phyloP scores from a whole-genome alignment of 2,797 vertebrate species.

The Chanos chanos region DNA sequence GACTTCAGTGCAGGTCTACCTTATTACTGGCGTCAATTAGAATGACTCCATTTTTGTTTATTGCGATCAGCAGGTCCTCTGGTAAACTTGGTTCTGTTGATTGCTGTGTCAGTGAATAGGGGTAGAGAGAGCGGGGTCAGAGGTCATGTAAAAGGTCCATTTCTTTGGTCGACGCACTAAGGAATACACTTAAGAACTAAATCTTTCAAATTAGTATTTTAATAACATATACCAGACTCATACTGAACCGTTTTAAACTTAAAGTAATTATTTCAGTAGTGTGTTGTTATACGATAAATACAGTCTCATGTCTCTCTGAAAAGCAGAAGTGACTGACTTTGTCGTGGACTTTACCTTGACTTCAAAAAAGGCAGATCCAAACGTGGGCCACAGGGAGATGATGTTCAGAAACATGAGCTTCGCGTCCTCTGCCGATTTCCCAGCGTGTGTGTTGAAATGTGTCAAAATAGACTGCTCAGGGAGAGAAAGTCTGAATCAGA shows the following conservation, averaged over 20 bases:
- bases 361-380: conserved; percentile 98
- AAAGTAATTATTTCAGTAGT: too few relatives aligned
- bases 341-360: conserved; percentile 97
- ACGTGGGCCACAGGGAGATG: conserved; percentile 95
- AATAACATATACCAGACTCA: too few relatives aligned
- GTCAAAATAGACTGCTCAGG: conserved; percentile 83
- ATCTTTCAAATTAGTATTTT: too few relatives aligned
- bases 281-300: too few relatives aligned
- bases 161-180: too few relatives aligned
- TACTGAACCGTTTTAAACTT: too few relatives aligned
- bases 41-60: conserved; percentile 96
- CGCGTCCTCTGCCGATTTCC: conserved; percentile 91
- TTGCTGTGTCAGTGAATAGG: conserved; percentile 75
- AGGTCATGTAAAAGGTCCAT: not conserved
- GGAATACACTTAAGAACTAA: too few relatives aligned
- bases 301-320: too few relatives aligned
- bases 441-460: conserved; percentile 93
- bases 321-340: too few relatives aligned
- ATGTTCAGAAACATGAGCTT: conserved; percentile 95
- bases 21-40: conserved; percentile 94
- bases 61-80: conserved; percentile 93
- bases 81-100: conserved; percentile 96
- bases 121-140: not conserved
- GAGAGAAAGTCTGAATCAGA: not conserved
- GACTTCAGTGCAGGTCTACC: conserved; percentile 69